These are phyloP conservation scores for Pterocles gutturalis DNA, from an alignment of 2,113 vertebrate genomes.

Conservation along the genomic window DNA sequence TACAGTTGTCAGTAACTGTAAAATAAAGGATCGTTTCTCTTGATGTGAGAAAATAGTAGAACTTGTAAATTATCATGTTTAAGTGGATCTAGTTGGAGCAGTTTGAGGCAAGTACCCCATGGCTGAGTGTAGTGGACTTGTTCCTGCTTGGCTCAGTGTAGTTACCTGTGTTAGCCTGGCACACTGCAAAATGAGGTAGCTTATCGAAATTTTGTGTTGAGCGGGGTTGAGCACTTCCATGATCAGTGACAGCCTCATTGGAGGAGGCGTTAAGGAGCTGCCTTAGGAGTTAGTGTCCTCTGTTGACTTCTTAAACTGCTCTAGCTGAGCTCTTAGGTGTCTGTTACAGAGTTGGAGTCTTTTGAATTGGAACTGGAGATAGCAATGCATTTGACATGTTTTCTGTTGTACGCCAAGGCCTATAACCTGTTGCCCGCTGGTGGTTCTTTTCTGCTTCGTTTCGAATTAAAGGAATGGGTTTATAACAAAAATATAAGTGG, in stretches of 20 bases:
- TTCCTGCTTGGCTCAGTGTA: neutral
- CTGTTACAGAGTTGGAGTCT: neutral
- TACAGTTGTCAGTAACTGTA: neutral
- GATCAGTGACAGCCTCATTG: neutral
- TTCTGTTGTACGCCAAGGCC: fast-evolving
- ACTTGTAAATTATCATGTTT: neutral
- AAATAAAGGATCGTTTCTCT: neutral
- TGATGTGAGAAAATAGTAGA: neutral
- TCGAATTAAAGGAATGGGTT: neutral
- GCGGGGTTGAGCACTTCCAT: neutral
- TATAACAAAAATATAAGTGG: neutral
- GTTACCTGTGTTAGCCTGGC: neutral
- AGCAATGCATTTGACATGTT: neutral
- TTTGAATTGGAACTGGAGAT: neutral
- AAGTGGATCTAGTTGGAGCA: neutral
- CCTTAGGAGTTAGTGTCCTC: neutral
- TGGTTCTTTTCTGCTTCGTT: neutral
- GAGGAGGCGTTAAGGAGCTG: neutral
- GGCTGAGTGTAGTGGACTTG: neutral
- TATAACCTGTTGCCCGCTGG: neutral
- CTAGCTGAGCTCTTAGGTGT: neutral
- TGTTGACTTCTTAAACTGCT: neutral
- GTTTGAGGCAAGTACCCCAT: neutral
- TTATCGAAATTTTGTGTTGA: neutral
- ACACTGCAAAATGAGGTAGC: neutral